Conservation (phyloP, 2,888 invertebrate genomes). For the Diarsia rubi region DNA sequence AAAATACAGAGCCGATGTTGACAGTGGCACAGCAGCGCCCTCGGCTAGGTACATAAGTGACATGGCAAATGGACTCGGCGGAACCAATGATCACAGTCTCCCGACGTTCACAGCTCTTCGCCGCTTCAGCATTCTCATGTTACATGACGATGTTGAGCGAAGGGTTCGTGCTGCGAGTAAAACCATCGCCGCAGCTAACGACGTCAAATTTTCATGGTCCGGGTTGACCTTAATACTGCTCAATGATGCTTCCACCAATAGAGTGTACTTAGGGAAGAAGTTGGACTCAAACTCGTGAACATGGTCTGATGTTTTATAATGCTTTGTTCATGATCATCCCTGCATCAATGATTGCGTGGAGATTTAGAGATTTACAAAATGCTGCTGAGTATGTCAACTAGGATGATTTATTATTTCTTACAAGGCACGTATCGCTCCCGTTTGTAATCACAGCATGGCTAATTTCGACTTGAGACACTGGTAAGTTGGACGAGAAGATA, state of each 20-base stretch:
- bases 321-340: conserved; percentile 97
- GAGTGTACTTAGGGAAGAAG: conserved; percentile 97
- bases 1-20: too few relatives aligned
- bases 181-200: conserved; percentile 97
- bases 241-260: conserved; percentile 98
- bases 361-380: conserved; percentile 94
- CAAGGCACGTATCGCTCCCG: too few relatives aligned
- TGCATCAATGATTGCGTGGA: conserved; percentile 93
- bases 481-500: too few relatives aligned
- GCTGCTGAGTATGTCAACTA: conserved; percentile 93
- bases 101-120: conserved; percentile 99
- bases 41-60: too few relatives aligned
- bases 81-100: conserved; percentile 97
- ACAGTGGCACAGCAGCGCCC: too few relatives aligned
- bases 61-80: conserved; percentile 99
- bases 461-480: too few relatives aligned
- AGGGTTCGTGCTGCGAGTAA: conserved; percentile 96
- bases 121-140: conserved; percentile 98
- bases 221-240: conserved; percentile 98
- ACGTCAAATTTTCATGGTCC: conserved; percentile 97
- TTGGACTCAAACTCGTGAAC: conserved; percentile 97
- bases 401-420: conserved; percentile 90
- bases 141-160: conserved; percentile 99
- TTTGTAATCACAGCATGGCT: too few relatives aligned
- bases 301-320: conserved; percentile 98